Conservation (phyloP, 2,797 vertebrate species). For the Enteromius treurensis region DNA sequence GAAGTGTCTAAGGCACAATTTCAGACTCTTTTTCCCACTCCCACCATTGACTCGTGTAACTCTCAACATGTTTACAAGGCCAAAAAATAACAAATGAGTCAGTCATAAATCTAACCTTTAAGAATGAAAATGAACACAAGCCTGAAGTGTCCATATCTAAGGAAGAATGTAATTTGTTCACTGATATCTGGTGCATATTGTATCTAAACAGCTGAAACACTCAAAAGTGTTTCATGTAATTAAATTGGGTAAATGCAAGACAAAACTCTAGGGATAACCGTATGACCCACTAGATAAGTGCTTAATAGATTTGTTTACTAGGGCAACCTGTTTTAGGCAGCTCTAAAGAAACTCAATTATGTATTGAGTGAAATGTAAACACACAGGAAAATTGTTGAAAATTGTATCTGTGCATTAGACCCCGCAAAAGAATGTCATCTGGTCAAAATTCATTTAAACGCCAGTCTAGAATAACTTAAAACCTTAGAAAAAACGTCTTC, state of each 20-base stretch:
- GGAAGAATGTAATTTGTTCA: neutral
- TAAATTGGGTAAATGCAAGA: neutral
- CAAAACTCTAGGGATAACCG: neutral
- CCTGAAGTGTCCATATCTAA: neutral
- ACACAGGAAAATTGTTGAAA: neutral
- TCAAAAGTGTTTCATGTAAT: neutral
- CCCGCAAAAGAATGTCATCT: neutral
- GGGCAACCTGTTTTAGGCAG: neutral
- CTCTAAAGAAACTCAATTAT: neutral
- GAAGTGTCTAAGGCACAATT: neutral
- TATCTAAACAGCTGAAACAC: neutral
- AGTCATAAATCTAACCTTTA: neutral
- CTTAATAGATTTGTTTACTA: neutral
- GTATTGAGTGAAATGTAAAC: neutral
- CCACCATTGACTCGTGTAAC: neutral
- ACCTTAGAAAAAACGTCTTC: neutral
- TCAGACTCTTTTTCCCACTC: neutral
- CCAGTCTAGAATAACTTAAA: neutral
- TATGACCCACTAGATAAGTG: neutral
- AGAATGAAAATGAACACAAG: neutral
- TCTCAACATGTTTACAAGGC: neutral
- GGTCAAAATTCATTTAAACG: neutral
- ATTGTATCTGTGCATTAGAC: neutral
- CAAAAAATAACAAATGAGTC: neutral
- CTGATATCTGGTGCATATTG: neutral